Conservation (phyloP, 2,888 invertebrate species). For the Labia minor region DNA sequence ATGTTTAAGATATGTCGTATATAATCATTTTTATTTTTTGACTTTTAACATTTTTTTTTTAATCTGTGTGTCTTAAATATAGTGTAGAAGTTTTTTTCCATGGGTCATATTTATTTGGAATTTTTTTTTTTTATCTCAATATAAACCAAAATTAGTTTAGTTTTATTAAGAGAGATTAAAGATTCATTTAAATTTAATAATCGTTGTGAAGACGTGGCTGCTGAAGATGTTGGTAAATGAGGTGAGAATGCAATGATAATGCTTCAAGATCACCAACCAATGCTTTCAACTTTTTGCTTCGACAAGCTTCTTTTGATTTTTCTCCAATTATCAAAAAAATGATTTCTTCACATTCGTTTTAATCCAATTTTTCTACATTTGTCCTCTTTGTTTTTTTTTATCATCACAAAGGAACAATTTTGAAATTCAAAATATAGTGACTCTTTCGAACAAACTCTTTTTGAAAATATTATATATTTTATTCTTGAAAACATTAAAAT, state of each 20-base stretch:
- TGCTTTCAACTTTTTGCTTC: neutral
- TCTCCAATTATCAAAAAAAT: too few species aligned
- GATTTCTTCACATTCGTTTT: neutral
- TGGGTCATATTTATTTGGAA: too few species aligned
- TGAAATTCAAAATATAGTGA: too few species aligned
- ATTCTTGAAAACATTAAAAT: too few species aligned
- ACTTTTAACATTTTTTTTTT: neutral
- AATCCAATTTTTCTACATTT: neutral
- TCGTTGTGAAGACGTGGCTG: neutral
- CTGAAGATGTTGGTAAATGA: slow-evolving; percentile 1
- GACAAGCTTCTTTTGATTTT: neutral
- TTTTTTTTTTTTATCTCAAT: neutral
- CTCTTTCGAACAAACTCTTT: too few species aligned
- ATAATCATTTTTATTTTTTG: neutral
- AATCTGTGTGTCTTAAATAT: too few species aligned
- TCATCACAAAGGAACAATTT: too few species aligned
- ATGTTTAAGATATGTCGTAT: neutral
- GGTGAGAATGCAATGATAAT: neutral
- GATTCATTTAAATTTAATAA: too few species aligned
- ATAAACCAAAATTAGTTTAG: neutral
- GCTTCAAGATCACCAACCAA: neutral
- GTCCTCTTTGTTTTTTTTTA: neutral
- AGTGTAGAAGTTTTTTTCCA: too few species aligned
- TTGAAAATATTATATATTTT: too few species aligned
- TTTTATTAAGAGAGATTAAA: neutral